These are phyloP conservation scores for Nothobranchius furzeri DNA, from an alignment of 2,113 vertebrate species.

Conservation along the genomic window DNA sequence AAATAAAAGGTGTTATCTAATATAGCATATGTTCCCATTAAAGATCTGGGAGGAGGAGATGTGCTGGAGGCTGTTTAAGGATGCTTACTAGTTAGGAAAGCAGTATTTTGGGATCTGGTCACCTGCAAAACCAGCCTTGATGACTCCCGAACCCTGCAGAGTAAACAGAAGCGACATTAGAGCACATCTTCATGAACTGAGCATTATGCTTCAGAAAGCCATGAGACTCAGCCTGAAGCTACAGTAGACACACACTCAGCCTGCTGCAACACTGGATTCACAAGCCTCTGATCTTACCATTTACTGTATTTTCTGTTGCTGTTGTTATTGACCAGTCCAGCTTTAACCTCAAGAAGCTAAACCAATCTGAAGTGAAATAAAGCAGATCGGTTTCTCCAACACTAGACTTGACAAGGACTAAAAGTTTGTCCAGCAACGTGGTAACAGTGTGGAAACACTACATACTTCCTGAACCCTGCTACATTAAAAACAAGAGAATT, in stretches of 20 bases:
- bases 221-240: constrained; percentile 70
- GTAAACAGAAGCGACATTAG: not conserved
- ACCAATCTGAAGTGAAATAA: not conserved
- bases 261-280: not conserved
- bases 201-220: constrained; percentile 35
- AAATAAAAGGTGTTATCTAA: too few species aligned
- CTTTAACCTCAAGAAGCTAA: not conserved
- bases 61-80: too few species aligned
- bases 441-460: not conserved
- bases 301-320: too few species aligned
- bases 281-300: too few species aligned
- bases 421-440: not conserved
- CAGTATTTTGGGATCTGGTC: constrained; percentile 96
- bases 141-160: constrained; percentile 87
- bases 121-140: constrained; percentile 92
- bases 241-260: constrained; percentile 32
- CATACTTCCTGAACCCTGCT: not conserved
- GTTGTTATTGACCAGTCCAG: not conserved
- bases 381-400: too few species aligned
- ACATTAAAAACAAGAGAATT: not conserved
- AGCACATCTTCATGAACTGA: not conserved
- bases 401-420: not conserved
- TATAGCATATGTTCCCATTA: not conserved
- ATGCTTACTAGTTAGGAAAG: constrained; percentile 93
- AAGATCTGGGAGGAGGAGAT: not conserved